A percentile compares a stretch with the other conserved stretches of the same genome.
Evolutionary conservation across 2,888 invertebrate genomes (phyloP).

Genomic region (Herminia tarsipennalis): DNA sequence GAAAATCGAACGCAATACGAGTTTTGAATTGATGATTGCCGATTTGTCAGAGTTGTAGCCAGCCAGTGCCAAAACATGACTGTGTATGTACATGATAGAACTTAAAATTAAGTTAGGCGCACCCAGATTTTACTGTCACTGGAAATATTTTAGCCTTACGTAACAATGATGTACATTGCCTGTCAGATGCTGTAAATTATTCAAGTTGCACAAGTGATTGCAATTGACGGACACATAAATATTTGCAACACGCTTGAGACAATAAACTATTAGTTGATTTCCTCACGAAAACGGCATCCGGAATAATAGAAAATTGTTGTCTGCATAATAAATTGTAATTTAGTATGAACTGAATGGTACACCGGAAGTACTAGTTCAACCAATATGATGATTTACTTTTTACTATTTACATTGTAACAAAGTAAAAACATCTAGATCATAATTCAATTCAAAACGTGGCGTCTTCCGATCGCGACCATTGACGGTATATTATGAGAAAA

Average conservation of each 20-base stretch:
- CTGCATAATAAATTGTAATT: no score
- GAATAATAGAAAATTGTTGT: background rate
- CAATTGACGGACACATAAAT: conserved; percentile 7
- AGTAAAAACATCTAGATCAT: conserved; percentile 48
- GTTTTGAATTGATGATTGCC: conserved; percentile 51
- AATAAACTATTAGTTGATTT: no score
- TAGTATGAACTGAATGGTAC: no score
- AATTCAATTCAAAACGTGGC: conserved; percentile 58
- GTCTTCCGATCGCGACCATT: conserved; percentile 71
- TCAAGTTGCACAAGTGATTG: conserved; percentile 26
- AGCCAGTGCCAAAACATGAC: conserved; percentile 45
- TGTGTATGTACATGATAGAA: conserved; percentile 33
- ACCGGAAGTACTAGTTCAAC: no score
- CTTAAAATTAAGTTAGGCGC: conserved; percentile 34
- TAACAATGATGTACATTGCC: conserved; percentile 26
- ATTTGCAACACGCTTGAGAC: conserved; percentile 8
- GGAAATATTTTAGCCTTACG: conserved; percentile 25
- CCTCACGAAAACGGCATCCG: no score
- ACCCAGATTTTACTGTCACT: conserved; percentile 19
- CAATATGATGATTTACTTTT: conserved; percentile 1
- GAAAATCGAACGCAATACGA: conserved; percentile 62
- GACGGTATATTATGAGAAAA: conserved; percentile 76
- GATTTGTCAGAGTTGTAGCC: conserved; percentile 35
- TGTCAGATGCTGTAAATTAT: conserved; percentile 25
- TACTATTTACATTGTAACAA: conserved; percentile 16